Percentiles rank a stretch among this genome's conserved stretches.
These are phyloP conservation scores for Scaptodrosophila latifasciaeformis DNA, from an alignment of 2,888 invertebrate genomes.

Conservation along the genomic window DNA sequence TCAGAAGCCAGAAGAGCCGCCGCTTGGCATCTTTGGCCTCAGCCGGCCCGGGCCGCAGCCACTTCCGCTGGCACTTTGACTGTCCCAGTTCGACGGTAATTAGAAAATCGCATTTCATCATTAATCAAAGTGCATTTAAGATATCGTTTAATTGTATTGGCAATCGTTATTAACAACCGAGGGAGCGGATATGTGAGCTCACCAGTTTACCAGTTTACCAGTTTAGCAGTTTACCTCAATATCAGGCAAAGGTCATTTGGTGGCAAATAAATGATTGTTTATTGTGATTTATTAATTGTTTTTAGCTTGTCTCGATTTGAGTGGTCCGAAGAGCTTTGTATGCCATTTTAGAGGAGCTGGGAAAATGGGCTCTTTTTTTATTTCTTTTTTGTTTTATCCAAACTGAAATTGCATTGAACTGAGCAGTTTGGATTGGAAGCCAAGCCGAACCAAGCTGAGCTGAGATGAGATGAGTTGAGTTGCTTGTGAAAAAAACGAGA, in stretches of 20 bases:
- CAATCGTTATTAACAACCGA: constrained; percentile 50
- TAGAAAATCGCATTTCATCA: constrained; percentile 57
- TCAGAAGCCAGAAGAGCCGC: too few relatives aligned
- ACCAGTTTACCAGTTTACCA: too few relatives aligned
- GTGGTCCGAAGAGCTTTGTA: too few relatives aligned
- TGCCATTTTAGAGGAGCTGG: too few relatives aligned
- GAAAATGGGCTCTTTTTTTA: too few relatives aligned
- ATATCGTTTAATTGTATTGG: constrained; percentile 50
- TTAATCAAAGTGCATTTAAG: constrained; percentile 61
- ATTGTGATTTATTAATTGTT: too few relatives aligned
- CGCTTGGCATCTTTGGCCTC: too few relatives aligned
- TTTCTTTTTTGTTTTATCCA: not conserved
- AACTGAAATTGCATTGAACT: constrained; percentile 52
- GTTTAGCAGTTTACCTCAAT: constrained; percentile 31
- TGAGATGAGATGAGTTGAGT: too few relatives aligned
- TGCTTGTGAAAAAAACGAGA: constrained; percentile 13
- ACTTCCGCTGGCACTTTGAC: not conserved
- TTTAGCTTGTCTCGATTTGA: too few relatives aligned
- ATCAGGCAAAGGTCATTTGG: constrained; percentile 56
- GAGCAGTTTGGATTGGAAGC: too few relatives aligned
- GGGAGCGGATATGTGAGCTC: not conserved
- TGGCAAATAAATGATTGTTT: not conserved
- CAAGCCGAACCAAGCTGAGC: too few relatives aligned
- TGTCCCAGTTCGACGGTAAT: constrained; percentile 32
- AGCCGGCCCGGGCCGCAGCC: not conserved